phyloP scores from a whole-genome alignment of 2,797 vertebrate genomes.

The Pitangus sulphuratus region DNA sequence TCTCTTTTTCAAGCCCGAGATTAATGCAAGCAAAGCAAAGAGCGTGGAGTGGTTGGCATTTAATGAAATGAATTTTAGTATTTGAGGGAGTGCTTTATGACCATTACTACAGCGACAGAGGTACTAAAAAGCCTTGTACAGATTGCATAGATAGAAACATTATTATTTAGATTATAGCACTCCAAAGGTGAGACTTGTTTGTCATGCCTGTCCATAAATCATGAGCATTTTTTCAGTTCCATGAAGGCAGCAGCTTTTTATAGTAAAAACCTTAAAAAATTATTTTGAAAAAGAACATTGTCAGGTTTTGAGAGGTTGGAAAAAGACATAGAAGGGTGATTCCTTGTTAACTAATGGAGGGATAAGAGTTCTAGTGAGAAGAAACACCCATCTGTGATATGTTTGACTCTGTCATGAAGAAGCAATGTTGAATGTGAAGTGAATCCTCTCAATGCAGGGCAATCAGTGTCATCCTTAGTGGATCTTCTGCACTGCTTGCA shows the following conservation, averaged over 20 bases:
- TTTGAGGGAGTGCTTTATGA: conserved; percentile 18
- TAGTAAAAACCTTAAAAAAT: not conserved
- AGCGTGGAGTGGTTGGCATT: not conserved
- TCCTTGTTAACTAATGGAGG: not conserved
- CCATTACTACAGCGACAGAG: not conserved
- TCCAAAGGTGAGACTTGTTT: not conserved
- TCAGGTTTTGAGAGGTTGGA: not conserved
- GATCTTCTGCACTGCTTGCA: not conserved
- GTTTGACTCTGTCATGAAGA: not conserved
- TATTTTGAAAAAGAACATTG: not conserved
- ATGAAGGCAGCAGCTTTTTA: not conserved
- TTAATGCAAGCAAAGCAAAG: conserved; percentile 25
- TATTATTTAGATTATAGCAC: not conserved
- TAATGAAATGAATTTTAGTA: not conserved
- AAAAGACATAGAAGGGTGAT: not conserved
- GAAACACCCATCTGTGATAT: not conserved
- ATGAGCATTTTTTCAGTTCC: not conserved
- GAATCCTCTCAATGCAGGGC: not conserved
- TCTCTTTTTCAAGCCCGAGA: conserved; percentile 25
- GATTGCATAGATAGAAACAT: not conserved
- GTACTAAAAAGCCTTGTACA: not conserved
- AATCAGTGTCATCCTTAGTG: fast-evolving
- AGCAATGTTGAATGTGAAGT: not conserved
- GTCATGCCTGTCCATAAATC: conserved; percentile 1
- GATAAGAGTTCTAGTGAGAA: not conserved